These are phyloP conservation scores for Phalacrocorax pelagicus DNA, from an alignment of 2,113 vertebrate genomes.

Conservation along the genomic window DNA sequence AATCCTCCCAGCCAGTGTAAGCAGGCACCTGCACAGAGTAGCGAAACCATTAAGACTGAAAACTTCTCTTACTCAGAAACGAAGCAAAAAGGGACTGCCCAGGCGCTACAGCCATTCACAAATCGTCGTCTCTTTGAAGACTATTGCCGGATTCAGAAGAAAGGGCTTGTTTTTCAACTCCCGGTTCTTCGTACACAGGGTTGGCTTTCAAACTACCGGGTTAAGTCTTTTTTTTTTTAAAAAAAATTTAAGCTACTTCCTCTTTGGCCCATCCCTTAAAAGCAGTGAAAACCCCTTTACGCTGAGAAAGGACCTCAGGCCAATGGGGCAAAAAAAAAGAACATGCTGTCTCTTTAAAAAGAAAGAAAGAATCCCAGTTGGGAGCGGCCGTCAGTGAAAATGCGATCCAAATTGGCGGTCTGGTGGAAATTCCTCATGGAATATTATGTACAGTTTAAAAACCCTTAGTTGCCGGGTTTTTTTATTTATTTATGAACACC, in stretches of 20 bases:
- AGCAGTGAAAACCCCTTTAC: constrained; percentile 58
- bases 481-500: constrained; percentile 81
- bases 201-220: not conserved
- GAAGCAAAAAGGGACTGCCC: constrained; percentile 19
- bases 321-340: constrained; percentile 18
- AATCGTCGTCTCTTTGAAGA: not conserved
- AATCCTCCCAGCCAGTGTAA: constrained; percentile 6
- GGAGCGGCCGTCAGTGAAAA: constrained; percentile 77
- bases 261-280: constrained; percentile 44
- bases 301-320: not conserved
- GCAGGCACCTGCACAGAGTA: constrained; percentile 10
- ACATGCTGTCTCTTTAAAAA: constrained; percentile 76
- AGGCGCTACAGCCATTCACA: not conserved
- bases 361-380: constrained; percentile 69
- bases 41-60: constrained; percentile 28
- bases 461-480: constrained; percentile 50
- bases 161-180: constrained; percentile 16
- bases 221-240: not conserved
- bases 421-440: constrained; percentile 80
- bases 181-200: constrained; percentile 35
- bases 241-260: not conserved
- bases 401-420: constrained; percentile 77
- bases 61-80: not conserved
- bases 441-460: constrained; percentile 88
- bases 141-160: not conserved